Evolutionary conservation across 30 jellyfish, hydroid and myxozoan species (phyloP), one percentile per base, ranked within the genome.

Genomic region (Cassiopea andromeda): DNA sequence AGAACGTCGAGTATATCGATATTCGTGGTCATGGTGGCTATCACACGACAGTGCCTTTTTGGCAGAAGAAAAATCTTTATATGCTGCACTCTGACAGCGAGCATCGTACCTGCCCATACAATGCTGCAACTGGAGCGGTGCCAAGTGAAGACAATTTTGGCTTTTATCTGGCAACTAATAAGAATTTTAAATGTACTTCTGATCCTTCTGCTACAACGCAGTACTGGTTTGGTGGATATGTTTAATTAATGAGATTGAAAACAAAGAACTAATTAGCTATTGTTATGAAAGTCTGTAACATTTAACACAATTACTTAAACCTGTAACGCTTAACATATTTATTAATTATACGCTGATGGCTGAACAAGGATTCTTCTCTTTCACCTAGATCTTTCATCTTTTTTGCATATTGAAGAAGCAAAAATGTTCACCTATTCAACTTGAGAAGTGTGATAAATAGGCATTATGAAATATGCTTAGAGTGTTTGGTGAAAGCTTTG

Each of bases 11-110:
- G 60, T 54, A 1, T 45, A 78, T 78, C 64, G 50, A 54, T 12
- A 54, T 78, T 6, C 87, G 87, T 6, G 77, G 77, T 13, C 68
- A 57, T 80, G 80, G 79, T 3, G 88, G 68, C 1, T 9, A 5
- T 0, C 73, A 80, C 4, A 10, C 9, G 10, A 45, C 64, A 9
- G 80, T 57, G 0, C 7, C 48, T 1, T 80, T 60, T 60, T 60
- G 80, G 80, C 88, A 80, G 46, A 48, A 10, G 76, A 43, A 17
- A 7, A 43, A 47, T 1, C 13, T 48, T 1, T 57, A n/a, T 38
- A 12, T 18, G 47, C n/a, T 80, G 16, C 78, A 57, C 6, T 19
- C 61, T 1, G 88, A 80, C 60, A 80, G 88, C 10, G 2, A 60
- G 1, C 1, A 1, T 46, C 27, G 73, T 3, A 27, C 27, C 2